Percentiles rank a stretch among this genome's conserved stretches.
Conservation (phyloP, 2,888 invertebrate genomes). For the Noctua janthina region DNA sequence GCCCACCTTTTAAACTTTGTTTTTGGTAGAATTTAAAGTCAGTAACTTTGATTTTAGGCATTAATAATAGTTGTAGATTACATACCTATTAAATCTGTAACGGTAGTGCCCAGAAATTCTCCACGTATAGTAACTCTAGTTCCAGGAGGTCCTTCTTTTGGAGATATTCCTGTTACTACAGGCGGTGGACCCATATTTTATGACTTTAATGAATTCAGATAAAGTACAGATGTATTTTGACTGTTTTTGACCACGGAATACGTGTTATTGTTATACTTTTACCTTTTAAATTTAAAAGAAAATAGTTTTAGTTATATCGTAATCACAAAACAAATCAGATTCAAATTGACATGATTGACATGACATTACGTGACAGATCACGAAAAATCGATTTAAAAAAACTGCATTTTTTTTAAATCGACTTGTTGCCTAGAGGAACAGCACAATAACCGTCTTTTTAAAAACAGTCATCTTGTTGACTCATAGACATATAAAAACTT, state of each 20-base stretch:
- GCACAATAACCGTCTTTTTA: background rate
- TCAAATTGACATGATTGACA: conserved; percentile 19
- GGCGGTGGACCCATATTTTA: conserved; percentile 93
- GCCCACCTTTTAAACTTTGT: conserved; percentile 44
- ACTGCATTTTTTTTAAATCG: background rate
- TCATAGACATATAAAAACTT: too few species aligned
- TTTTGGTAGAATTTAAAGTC: background rate
- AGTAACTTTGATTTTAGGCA: background rate
- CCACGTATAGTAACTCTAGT: conserved; percentile 98
- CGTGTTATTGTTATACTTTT: background rate
- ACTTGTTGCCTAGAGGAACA: too few species aligned
- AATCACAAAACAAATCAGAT: conserved; percentile 38
- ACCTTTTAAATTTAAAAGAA: background rate
- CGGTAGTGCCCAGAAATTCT: conserved; percentile 97
- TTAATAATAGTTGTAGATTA: background rate
- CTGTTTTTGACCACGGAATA: background rate
- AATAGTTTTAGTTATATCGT: conserved; percentile 14
- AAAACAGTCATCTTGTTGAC: background rate
- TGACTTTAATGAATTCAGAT: background rate
- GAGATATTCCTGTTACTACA: conserved; percentile 98
- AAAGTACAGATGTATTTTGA: background rate
- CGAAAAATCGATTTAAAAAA: too few species aligned
- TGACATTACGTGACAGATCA: background rate
- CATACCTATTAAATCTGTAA: conserved; percentile 96
- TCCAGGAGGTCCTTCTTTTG: conserved; percentile 99